A percentile compares a stretch with the other conserved stretches of the same genome.
Conservation (phyloP, 1,140 invertebrate genomes). For the Drosophila ambigua region DNA sequence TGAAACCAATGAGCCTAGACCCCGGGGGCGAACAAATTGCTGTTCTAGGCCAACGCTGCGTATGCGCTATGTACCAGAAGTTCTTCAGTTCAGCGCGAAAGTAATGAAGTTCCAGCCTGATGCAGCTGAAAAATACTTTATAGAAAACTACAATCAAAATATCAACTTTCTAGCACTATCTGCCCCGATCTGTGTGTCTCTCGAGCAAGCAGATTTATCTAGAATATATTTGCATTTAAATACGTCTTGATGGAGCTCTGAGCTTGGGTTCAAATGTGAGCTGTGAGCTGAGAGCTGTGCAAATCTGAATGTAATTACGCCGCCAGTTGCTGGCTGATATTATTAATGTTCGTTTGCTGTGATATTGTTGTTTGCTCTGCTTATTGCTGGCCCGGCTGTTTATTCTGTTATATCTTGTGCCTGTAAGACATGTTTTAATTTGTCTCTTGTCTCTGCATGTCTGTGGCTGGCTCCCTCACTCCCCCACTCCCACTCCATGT, state of each 20-base stretch:
- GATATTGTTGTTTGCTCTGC: constrained; percentile 30
- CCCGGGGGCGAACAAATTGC: constrained; percentile 30
- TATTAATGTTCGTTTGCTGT: constrained; percentile 43
- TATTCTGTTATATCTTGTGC: constrained; percentile 54
- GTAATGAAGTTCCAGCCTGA: too few relatives aligned
- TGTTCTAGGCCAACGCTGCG: constrained; percentile 36
- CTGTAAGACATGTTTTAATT: constrained; percentile 66
- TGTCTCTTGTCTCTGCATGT: constrained; percentile 48
- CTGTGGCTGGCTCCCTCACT: constrained; percentile 3
- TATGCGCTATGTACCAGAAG: constrained; percentile 36
- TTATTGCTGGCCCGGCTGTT: constrained; percentile 32
- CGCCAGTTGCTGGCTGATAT: constrained; percentile 40
- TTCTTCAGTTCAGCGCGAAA: constrained; percentile 13
- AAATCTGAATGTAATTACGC: constrained; percentile 48
- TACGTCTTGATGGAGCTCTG: neutral
- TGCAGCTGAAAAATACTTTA: too few relatives aligned
- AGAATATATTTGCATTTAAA: constrained; percentile 7
- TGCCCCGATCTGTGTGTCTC: neutral
- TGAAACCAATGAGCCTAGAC: constrained; percentile 18
- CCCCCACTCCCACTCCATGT: constrained; percentile 11
- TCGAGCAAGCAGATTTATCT: neutral
- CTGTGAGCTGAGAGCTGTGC: constrained; percentile 1
- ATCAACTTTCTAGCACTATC: neutral
- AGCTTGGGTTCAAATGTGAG: constrained; percentile 22
- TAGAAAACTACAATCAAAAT: neutral